Conservation (phyloP, 2,797 vertebrate genomes). For the Tapirus indicus region DNA sequence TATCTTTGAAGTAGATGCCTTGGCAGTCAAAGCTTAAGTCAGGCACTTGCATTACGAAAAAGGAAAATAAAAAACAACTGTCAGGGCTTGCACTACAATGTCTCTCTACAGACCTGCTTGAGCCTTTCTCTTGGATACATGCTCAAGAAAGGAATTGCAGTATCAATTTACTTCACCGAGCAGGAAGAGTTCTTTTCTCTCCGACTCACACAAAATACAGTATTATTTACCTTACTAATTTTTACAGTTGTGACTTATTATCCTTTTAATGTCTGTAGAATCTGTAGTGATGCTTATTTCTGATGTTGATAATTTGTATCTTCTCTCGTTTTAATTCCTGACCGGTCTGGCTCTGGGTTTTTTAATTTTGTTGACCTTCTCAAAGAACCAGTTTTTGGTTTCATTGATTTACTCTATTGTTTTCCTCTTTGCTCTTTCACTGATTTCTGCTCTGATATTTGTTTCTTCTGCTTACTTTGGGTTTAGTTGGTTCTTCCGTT, state of each 20-base stretch:
- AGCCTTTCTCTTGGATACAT: background rate
- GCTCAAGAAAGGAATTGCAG: background rate
- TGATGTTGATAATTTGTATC: background rate
- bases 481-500: background rate
- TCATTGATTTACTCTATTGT: background rate
- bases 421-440: background rate
- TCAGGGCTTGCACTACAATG: too few relatives aligned
- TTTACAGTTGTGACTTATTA: background rate
- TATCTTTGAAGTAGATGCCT: too few relatives aligned
- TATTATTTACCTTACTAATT: background rate
- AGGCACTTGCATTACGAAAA: too few relatives aligned
- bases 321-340: background rate
- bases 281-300: background rate
- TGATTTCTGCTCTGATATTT: background rate
- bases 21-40: too few relatives aligned
- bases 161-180: background rate
- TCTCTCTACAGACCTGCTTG: background rate
- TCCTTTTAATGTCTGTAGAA: background rate
- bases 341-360: background rate
- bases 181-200: background rate
- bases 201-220: background rate
- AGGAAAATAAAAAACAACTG: too few relatives aligned
- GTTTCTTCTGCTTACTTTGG: background rate
- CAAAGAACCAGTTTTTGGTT: background rate
- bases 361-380: background rate